Percentiles rank a stretch among this genome's conserved stretches.
phyloP scores from a whole-genome alignment of 2,113 vertebrate species.

The Boleophthalmus pectinirostris region DNA sequence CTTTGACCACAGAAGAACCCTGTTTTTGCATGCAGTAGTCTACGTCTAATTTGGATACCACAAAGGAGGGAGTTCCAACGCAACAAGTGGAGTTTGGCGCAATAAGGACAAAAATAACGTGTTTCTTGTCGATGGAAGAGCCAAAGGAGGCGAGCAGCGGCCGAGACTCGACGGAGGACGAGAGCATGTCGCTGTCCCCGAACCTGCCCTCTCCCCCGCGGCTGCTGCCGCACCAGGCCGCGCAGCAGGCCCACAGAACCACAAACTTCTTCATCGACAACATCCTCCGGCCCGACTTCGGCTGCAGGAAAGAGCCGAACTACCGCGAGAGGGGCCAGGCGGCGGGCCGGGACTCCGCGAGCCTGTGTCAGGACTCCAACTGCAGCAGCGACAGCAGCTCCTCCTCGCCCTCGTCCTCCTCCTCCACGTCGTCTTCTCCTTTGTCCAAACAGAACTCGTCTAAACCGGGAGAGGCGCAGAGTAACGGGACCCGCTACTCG shows the following conservation, averaged over 20 bases:
- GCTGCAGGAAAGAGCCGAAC: constrained; percentile 86
- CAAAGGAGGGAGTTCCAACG: constrained; percentile 44
- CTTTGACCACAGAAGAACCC: constrained; percentile 16
- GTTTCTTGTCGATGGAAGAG: constrained; percentile 79
- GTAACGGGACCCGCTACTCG: constrained; percentile 81
- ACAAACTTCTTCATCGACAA: constrained; percentile 98
- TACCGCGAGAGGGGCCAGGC: constrained; percentile 80
- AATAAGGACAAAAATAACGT: constrained; percentile 64
- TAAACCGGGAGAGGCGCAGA: constrained; percentile 77
- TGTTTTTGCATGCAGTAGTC: constrained; percentile 45
- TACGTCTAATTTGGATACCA: constrained; percentile 63
- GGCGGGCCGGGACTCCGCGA: constrained; percentile 83
- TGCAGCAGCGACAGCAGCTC: constrained; percentile 86
- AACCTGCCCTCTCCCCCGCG: constrained; percentile 77
- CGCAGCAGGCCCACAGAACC: constrained; percentile 85
- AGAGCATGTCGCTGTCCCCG: constrained; percentile 85
- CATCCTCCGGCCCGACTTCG: constrained; percentile 94
- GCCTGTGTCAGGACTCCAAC: constrained; percentile 84
- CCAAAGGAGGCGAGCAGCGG: constrained; percentile 76
- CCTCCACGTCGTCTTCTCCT: constrained; percentile 68
- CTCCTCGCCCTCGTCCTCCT: constrained; percentile 75
- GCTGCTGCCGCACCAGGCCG: constrained; percentile 81
- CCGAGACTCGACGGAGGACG: constrained; percentile 84
- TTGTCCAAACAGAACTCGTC: constrained; percentile 76
- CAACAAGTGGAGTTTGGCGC: constrained; percentile 80